Evolutionary conservation across 2,888 invertebrate genomes (phyloP), one percentile per base, ranked within the genome.

Genomic region (Platycheirus albimanus): DNA sequence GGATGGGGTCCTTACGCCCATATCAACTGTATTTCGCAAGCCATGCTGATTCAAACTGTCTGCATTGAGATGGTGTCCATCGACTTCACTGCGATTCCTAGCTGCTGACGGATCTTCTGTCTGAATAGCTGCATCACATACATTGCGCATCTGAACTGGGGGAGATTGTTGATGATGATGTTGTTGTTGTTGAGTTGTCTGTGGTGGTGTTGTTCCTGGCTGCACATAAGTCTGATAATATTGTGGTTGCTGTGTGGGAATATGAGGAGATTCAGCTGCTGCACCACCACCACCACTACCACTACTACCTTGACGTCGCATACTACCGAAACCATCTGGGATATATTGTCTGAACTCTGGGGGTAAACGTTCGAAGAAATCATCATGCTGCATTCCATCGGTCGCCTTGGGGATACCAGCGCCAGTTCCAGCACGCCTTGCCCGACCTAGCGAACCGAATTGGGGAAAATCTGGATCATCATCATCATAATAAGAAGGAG

Each of bases 21-120:
- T 93, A 88, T 96, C 96, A 79, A 95, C 94, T 19, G 96, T 96
- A 88, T 96, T 96, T 85, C 96, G 93, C 77, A 95, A 89, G 3
- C 94, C 94, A 92, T 95, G 94, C 86, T 94, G 94, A 56, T 94
- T 93, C 10, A 95, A 87, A 67, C 84, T 85, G 19, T 87, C 87
- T 2, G 64, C 49, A 28, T 84, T 78, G 87, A 89, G 86, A 86
- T 87, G 86, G 5, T 86, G 86, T 43, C 87, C 86, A 64, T 90
- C 90, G 2, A 89, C 89, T 74, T 89, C 87, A 17, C 72, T 85
- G 7, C 87, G 87, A 38, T 85, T 87, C 0, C 87, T 87, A 3
- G 61, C 75, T 10, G 38, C 54, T 13, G 64, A 67, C 2, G 87
- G 87, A 72, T 90, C 90, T 74, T 91, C 91, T 30, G 91, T 91